Evolutionary conservation across 2,797 vertebrate genomes (phyloP), one percentile per base, ranked within the genome.

Genomic region (Muscicapa striata): DNA sequence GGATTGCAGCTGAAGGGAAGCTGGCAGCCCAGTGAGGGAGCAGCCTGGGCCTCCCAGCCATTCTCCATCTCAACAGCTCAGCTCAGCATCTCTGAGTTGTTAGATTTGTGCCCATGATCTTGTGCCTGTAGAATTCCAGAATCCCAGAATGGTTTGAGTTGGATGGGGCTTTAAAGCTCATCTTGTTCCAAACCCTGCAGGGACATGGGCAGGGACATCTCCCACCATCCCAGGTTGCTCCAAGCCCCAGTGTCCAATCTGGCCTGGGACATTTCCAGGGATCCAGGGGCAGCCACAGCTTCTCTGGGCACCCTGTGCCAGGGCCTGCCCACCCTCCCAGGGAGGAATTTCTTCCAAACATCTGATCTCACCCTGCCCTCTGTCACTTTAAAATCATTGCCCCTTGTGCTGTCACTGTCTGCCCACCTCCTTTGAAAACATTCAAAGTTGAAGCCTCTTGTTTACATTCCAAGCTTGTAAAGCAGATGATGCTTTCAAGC

Each of bases 141-240:
- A 55, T 27, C 43, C 19, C 38, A 20, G 55, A 10, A n/a, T 13
- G 43, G 13, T 29, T 38, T 62, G 16, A 3, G 5, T 13, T 38
- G 36, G 48, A 62, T 3, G 4, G 13, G 41, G 29, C 4, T 26
- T 55, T 12, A 43, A 68, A 81, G 12, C 4, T 23, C 26, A 41
- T 54, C 15, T 13, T 6, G 1, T 52, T 15, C 76, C 17, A 40
- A 3, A 4, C 16, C 16, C n/a, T 66, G 45, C 15, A 43, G 18
- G 43, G 43, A 43, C 38, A 21, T 9, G 13, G 21, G 17, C 20
- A 66, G 29, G 40, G 21, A 27, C 30, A 32, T 5, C 18, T 75
- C 2, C 24, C 5, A 2, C 22, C 0, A 0, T 1, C 2, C 6
- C 41, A 68, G 26, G 36, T 0, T 48, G 48, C 48, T 61, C 22